A percentile compares a stretch with the other conserved stretches of the same genome.
Evolutionary conservation across 2,888 invertebrate species (phyloP).

Genomic region (Orgyia antiqua): DNA sequence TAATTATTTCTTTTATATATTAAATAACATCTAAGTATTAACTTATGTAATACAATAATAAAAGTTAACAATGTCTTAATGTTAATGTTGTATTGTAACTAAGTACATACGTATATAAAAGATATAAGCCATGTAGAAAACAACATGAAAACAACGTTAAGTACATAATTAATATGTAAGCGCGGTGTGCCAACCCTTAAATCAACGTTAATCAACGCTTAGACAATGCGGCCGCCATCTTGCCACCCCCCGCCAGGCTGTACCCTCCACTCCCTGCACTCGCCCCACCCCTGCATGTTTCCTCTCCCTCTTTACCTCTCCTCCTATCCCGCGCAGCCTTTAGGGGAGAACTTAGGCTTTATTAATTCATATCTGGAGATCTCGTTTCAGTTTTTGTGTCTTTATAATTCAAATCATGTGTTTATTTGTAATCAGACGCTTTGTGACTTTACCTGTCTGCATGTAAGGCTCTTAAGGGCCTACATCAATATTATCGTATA

Average conservation of each 20-base stretch:
- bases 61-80: neutral
- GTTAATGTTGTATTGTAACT: conserved; percentile 11
- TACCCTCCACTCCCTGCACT: conserved; percentile 19
- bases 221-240: conserved; percentile 73
- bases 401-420: conserved; percentile 40
- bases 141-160: conserved; percentile 36
- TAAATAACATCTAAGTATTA: no score
- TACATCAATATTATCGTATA: no score
- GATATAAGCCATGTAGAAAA: no score
- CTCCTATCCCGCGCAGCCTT: conserved; percentile 40
- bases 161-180: conserved; percentile 75
- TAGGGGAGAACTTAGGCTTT: conserved; percentile 50
- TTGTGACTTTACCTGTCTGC: neutral
- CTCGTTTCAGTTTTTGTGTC: conserved; percentile 37
- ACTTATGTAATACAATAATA: no score
- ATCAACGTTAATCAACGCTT: conserved; percentile 69
- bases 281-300: conserved; percentile 15
- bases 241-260: conserved; percentile 36
- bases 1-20: no score
- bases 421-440: conserved; percentile 22
- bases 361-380: conserved; percentile 50
- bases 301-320: conserved; percentile 23
- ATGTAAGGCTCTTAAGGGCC: conserved; percentile 5
- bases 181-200: conserved; percentile 52
- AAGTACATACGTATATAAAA: conserved; percentile 10